Evolutionary conservation across 2,113 vertebrate species (phyloP), one percentile per base, ranked within the genome.

Genomic region (Murina feae): DNA sequence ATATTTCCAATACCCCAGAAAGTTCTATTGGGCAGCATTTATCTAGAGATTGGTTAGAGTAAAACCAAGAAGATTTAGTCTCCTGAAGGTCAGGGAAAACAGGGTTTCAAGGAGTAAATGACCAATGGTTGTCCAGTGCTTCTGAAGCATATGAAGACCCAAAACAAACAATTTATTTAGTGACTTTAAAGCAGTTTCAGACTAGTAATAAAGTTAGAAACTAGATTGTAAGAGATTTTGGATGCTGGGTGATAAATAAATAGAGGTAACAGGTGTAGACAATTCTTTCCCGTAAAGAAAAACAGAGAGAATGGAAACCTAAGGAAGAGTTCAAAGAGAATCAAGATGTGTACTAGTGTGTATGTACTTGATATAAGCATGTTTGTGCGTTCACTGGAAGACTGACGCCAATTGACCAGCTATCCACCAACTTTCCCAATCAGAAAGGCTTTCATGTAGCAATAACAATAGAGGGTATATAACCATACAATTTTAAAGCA

Each of bases 141-240:
- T 75, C 71, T 69, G 86, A 93, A 74, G 39, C 39, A 39, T 20
- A 79, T 42, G 51, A 79, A 39, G 8, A 25, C 1, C 28, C 63
- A 76, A 96, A 92, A 51, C 44, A 78, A 92, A 60, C 32, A 75
- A 82, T 35, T 32, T 55, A 86, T 71, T 83, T 39, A 65, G n/a
- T 83, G 44, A 78, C n/a, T 90, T 53, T 66, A 74, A 88, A 72
- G 18, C 23, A 83, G 18, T 93, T 91, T 88, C 47, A 74, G 39
- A 37, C 9, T 83, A 82, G 58, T 55, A 87, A 76, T 71, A 71
- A 78, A 91, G 2, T 85, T 86, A 69, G 30, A 79, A 89, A 89
- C 51, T 28, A 93, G 17, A 60, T 79, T 72, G 71, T 39, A 82
- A 92, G 49, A 82, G 60, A 82, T 86, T 94, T 92, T 90, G 18